These are phyloP conservation scores for Temnothorax rugatulus DNA, from an alignment of 2,888 invertebrate genomes.

Conservation along the genomic window DNA sequence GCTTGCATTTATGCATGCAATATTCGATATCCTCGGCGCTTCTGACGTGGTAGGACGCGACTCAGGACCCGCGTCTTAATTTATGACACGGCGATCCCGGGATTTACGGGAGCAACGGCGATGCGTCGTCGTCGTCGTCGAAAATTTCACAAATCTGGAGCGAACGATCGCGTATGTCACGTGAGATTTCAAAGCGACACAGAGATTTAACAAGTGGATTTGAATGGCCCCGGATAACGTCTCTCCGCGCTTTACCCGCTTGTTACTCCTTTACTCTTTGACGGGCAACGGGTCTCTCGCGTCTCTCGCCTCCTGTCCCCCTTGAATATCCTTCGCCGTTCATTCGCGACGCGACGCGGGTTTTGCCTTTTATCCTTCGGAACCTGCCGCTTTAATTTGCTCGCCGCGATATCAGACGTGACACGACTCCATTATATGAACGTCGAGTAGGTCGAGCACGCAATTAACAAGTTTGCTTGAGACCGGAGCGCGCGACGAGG, in stretches of 20 bases:
- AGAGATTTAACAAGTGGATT: conserved; percentile 6
- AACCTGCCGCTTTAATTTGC: conserved; percentile 49
- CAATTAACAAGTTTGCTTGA: conserved; percentile 70
- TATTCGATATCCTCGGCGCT: conserved; percentile 61
- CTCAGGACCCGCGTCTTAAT: conserved; percentile 24
- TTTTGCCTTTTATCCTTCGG: conserved; percentile 18
- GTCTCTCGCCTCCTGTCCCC: background rate
- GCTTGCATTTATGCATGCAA: conserved; percentile 78
- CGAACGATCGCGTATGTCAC: background rate
- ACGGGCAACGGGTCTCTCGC: background rate
- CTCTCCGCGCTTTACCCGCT: background rate
- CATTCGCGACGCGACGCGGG: background rate
- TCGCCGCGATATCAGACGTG: conserved; percentile 53
- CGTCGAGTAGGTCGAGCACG: conserved; percentile 61
- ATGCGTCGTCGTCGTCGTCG: background rate
- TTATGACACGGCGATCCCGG: background rate
- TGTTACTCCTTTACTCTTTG: background rate
- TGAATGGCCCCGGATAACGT: conserved; percentile 4
- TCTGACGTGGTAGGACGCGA: conserved; percentile 28
- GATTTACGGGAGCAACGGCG: background rate
- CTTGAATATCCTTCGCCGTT: background rate
- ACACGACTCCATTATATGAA: conserved; percentile 69
- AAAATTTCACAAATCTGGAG: background rate
- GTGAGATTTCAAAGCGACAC: background rate
- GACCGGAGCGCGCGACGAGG: conserved; percentile 47